phyloP scores from a whole-genome alignment of 2,797 vertebrate genomes.

The Lates japonicus region DNA sequence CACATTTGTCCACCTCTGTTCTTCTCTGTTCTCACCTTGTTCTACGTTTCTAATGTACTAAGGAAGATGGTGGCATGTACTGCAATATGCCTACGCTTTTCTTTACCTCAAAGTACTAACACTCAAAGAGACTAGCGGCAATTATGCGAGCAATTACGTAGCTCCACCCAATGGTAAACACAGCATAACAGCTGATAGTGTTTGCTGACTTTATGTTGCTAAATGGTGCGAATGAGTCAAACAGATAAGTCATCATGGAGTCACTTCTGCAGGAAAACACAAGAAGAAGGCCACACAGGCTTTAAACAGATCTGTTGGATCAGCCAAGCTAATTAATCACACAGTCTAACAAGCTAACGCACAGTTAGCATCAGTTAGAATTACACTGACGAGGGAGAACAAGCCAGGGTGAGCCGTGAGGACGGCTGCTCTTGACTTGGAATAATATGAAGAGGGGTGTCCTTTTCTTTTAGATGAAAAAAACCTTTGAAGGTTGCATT shows the following conservation, averaged over 20 bases:
- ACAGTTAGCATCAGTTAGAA: neutral
- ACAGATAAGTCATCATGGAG: conserved; percentile 13
- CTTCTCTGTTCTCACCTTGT: no score
- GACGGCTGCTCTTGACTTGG: conserved; percentile 1
- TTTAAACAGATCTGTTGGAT: conserved; percentile 37
- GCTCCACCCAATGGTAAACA: neutral
- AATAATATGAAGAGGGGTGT: neutral
- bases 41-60: neutral
- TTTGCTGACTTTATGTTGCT: neutral
- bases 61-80: no score
- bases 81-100: neutral
- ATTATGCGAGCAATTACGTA: neutral
- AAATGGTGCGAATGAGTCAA: conserved; percentile 1
- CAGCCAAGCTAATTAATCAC: conserved; percentile 37
- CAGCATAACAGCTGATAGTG: neutral
- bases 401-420: neutral
- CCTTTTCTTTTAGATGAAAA: conserved; percentile 1
- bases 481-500: neutral
- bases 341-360: conserved; percentile 28
- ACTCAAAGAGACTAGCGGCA: no score
- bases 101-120: neutral
- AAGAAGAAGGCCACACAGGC: neutral
- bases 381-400: neutral
- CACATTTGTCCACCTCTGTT: no score
- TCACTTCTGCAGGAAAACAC: conserved; percentile 10